phyloP scores from a whole-genome alignment of 2,797 vertebrate genomes.

The Anguilla anguilla region DNA sequence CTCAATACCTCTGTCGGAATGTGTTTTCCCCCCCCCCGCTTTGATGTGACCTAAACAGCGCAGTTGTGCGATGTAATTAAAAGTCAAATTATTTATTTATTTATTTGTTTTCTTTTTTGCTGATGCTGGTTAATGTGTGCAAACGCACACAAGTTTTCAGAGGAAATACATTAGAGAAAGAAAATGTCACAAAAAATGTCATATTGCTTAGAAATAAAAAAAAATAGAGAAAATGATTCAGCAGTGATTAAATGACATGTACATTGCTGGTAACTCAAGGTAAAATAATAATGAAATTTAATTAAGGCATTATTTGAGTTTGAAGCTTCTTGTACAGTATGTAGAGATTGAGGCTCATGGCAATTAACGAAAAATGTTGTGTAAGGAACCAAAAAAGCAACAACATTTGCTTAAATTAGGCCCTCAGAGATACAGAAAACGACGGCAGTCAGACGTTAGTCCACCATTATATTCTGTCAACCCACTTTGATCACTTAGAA shows the following conservation, averaged over 20 bases:
- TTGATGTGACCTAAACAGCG: conserved; percentile 67
- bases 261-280: background rate
- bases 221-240: background rate
- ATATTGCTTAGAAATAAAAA: background rate
- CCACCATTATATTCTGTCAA: background rate
- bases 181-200: background rate
- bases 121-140: background rate
- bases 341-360: background rate
- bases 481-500: background rate
- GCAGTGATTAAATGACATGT: background rate
- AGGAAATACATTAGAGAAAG: background rate
- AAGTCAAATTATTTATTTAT: conserved; percentile 74
- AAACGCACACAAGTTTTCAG: background rate
- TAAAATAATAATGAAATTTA: background rate
- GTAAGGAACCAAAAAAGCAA: background rate
- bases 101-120: background rate
- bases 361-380: conserved; percentile 5
- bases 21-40: conserved; percentile 63
- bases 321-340: background rate
- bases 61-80: conserved; percentile 79
- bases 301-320: background rate
- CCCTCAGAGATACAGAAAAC: background rate
- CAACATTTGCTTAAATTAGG: background rate
- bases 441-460: background rate
- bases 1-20: conserved; percentile 72